Evolutionary conservation across 1,140 invertebrate genomes (phyloP), one percentile per base, ranked within the genome.

Genomic region (Brachionus rubens): DNA sequence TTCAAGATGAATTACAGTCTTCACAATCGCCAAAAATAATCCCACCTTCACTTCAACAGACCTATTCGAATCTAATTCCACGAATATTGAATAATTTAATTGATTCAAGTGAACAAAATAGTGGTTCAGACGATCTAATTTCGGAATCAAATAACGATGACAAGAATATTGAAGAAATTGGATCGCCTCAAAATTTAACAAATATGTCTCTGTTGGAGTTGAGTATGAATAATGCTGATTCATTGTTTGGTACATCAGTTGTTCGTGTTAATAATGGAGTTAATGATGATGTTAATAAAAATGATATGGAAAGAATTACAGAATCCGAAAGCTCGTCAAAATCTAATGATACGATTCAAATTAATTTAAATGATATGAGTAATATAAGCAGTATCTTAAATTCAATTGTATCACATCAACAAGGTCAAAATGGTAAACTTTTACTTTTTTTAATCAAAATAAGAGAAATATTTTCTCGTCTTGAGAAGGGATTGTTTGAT

Each of bases 111-210:
- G 28, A 19, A 30, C 54, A 59, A 43, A 40, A n/a, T 43, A 24
- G 43, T 1, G 36, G 30, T 21, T 24, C 6, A 14, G 3, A 3
- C 33, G 33, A 36, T 3, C 33, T 19, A 12, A 26, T 33, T 33
- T 59, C 4, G 14, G 9, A 30, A n/a, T n/a, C n/a, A n/a, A n/a
- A n/a, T 6, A n/a, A 43, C 21, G 59, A 43, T 5, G 36, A 43
- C 24, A 41, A 65, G 5, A 41, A 65, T 7, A 21, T 19, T 10
- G 19, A 65, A 43, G 40, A 65, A 43, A 21, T 43, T 65, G 40
- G 59, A 12, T 65, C 59, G n/a, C 59, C 59, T n/a, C 59, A 65
- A 65, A 65, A 65, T 43, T 43, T 65, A n/a, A 65, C 59, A 9
- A 65, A 26, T n/a, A 65, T 65, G 59, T 65, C 59, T 12, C 16